Base-by-base conservation (phyloP, 92 coral and sea anemone species). In the Anthopleura xanthogrammica region DNA sequence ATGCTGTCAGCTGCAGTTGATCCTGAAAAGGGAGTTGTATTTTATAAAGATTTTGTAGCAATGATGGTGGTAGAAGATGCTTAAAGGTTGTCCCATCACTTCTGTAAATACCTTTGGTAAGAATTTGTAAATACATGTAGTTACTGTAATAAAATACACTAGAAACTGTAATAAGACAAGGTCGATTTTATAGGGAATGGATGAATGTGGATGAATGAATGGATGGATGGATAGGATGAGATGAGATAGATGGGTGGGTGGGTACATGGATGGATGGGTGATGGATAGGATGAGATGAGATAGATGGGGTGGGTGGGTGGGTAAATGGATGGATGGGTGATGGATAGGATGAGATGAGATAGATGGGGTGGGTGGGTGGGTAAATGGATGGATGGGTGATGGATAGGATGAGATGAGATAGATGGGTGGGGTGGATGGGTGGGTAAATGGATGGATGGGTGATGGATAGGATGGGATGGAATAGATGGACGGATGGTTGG, bases 51-150 rank as follows among this genome's bases (percentile, higher is more conserved):
- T 83, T 97, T 92, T 82, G 98, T 94, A 52, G 92, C 99, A 17
- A 97, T 94, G 99, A 94, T 97, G 99, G 99, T 94, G 54, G 99
- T 97, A 5, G 99, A 97, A 79, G 99, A 97, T 82, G 55, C 76
- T 52, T 88, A 77, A 80, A 22, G 70, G 16, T 79, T 78, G 10
- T 41, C 17, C 36, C 11, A 52, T 60, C 64, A 17, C n/a, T 65
- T 5, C 60, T 85, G 72, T 85, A 66, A 43, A 76, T 50, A 41
- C n/a, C 17, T 19, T 24, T 29, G 46, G 6, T 23, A 13, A 12
- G 40, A 48, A 68, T 74, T 56, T 24, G 58, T 65, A 60, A 80
- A 60, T 60, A n/a, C 1, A 19, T 80, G 24, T 24, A 6, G 0
- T n/a, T n/a, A n/a, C n/a, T n/a, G n/a, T n/a, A 9, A 62, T 62